phyloP scores from a whole-genome alignment of 2,113 vertebrate species.

The Malurus cyaneus region DNA sequence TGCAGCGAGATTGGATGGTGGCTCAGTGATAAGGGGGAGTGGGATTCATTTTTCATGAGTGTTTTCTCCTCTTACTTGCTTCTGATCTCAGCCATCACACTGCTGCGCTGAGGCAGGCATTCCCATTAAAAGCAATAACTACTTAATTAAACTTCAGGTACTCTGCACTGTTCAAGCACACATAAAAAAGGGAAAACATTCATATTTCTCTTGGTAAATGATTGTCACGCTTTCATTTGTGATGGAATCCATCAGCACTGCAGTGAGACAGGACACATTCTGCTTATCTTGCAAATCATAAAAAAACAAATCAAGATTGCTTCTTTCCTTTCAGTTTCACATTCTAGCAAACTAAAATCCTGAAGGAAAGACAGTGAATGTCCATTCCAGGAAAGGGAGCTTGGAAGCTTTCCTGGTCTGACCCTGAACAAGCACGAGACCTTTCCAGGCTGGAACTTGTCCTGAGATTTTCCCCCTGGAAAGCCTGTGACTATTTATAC shows the following conservation, averaged over 20 bases:
- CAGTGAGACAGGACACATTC: neutral
- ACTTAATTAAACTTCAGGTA: constrained; percentile 5
- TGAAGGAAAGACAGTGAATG: neutral
- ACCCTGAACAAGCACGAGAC: neutral
- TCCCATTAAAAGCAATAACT: neutral
- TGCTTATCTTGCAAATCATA: neutral
- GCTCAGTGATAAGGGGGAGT: neutral
- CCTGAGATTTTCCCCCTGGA: neutral
- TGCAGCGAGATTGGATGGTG: neutral
- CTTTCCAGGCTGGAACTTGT: neutral
- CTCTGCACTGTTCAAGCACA: neutral
- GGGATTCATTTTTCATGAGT: constrained; percentile 19
- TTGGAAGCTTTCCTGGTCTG: neutral
- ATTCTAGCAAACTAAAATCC: neutral
- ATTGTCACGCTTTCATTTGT: neutral
- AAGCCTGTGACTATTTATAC: neutral
- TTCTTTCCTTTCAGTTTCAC: neutral
- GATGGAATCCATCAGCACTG: neutral
- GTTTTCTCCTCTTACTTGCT: neutral
- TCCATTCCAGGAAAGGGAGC: neutral
- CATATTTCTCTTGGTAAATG: neutral
- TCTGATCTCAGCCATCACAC: neutral
- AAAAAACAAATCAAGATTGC: neutral
- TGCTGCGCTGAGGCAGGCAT: neutral
- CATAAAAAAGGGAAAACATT: neutral